Conservation (phyloP, 2,888 invertebrate genomes). For the Polyploca ridens region DNA sequence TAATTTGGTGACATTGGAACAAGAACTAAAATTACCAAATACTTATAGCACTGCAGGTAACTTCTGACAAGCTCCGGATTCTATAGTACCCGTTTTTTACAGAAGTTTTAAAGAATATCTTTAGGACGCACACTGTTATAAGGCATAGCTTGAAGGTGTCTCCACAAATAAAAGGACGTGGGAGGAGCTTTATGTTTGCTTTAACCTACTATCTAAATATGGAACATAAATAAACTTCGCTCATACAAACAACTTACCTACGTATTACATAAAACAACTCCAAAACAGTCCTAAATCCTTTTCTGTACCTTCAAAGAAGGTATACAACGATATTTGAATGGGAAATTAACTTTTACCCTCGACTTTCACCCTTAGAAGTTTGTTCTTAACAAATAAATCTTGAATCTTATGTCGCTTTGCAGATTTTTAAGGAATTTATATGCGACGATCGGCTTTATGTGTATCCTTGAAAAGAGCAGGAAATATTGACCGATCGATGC, state of each 20-base stretch:
- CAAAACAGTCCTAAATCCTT: constrained; percentile 4
- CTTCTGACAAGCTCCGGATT: too few species aligned
- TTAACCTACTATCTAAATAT: too few species aligned
- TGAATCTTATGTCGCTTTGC: constrained; percentile 9
- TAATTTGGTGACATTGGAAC: too few species aligned
- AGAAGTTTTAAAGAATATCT: too few species aligned
- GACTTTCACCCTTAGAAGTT: constrained; percentile 10
- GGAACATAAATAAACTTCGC: not conserved
- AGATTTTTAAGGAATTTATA: not conserved
- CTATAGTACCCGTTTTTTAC: too few species aligned
- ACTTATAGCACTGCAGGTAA: too few species aligned
- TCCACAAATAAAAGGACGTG: too few species aligned
- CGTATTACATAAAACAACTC: not conserved
- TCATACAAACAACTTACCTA: not conserved
- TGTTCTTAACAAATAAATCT: constrained; percentile 13
- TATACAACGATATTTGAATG: constrained; percentile 10
- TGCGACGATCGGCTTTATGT: not conserved
- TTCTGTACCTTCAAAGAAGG: not conserved
- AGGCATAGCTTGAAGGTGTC: too few species aligned
- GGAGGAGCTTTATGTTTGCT: too few species aligned
- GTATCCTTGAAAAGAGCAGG: not conserved
- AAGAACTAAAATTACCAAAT: too few species aligned
- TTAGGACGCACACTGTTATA: too few species aligned
- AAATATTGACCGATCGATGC: not conserved
- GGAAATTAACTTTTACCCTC: constrained; percentile 9